Base-by-base conservation (phyloP, 2,113 vertebrate genomes). In the Grantiella picta region DNA sequence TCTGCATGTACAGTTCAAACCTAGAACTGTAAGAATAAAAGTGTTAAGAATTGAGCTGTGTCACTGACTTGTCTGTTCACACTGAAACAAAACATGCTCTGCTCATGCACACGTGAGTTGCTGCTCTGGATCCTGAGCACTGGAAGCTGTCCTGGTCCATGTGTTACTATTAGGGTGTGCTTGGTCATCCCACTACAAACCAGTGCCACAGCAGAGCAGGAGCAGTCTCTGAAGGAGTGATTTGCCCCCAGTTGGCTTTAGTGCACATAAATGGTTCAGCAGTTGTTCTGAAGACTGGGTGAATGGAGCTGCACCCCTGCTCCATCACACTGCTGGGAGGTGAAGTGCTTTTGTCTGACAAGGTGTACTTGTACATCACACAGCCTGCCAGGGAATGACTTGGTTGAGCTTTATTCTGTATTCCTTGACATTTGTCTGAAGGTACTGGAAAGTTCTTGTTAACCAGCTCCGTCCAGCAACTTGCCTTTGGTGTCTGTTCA, bases 1-100 rank as follows among this genome's bases (percentile, higher is more conserved):
- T 97, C 64, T 98, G 98, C 98, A 98, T 98, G 98, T 98, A 31
- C 90, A 97, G 96, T 97, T 97, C 96, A 91, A 93, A 92, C 91
- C n/a, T 97, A 94, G 91, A 97, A 95, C 94, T 97, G 96, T 95
- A 96, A 94, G 90, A 97, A 96, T 97, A 97, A 97, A 97, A 96
- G 96, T 97, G 97, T 97, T 97, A 92, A 66, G 89, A 94, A 81
- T 79, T 77, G 50, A 95, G 33, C 28, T 0, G 36, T 66, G 82
- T 94, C 1, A 0, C 6, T 49, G 91, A 33, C 7, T 24, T 27
- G 8, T 92, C 6, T 85, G 38, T 95, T 82, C 8, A 6, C 2
- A 0, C 7, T 11, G 25, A 28, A 69, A 35, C 2, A 29, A 71
- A n/a, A 27, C 1, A 2, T 5, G 4, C 12, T n/a, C 0, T 4